phyloP scores from a whole-genome alignment of 2,888 invertebrate species.

The Chaitophorus viminalis region DNA sequence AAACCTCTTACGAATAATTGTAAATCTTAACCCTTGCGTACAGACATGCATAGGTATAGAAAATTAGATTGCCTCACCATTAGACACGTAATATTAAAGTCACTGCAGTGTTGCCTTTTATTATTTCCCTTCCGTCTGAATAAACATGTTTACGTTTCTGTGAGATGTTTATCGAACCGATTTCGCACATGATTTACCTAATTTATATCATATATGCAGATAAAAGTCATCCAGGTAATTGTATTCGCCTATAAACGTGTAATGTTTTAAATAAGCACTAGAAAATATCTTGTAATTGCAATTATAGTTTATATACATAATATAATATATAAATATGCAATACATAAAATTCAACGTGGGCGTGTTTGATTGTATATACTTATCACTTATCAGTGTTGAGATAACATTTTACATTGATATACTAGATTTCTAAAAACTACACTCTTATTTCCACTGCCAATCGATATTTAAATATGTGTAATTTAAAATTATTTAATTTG shows the following conservation, averaged over 20 bases:
- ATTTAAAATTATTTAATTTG: too few species aligned
- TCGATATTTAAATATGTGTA: not conserved
- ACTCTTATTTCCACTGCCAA: not conserved
- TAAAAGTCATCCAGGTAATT: too few species aligned
- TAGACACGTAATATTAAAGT: too few species aligned
- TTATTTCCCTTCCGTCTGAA: too few species aligned
- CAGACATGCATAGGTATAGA: too few species aligned
- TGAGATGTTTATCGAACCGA: not conserved
- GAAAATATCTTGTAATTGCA: not conserved
- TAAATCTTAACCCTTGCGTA: too few species aligned
- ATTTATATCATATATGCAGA: too few species aligned
- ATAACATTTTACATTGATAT: not conserved
- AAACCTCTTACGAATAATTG: too few species aligned
- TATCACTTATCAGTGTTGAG: not conserved
- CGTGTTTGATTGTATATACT: not conserved
- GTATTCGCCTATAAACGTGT: not conserved
- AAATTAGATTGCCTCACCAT: too few species aligned
- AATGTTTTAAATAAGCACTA: not conserved
- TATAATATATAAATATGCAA: not conserved
- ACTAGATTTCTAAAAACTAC: not conserved
- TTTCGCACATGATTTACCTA: not conserved
- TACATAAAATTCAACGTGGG: constrained; percentile 15
- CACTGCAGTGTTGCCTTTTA: too few species aligned
- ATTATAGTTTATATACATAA: not conserved
- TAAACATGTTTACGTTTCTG: not conserved